Evolutionary conservation across 2,888 invertebrate genomes (phyloP), one percentile per base, ranked within the genome.

Genomic region (Epistrophella euchroma): DNA sequence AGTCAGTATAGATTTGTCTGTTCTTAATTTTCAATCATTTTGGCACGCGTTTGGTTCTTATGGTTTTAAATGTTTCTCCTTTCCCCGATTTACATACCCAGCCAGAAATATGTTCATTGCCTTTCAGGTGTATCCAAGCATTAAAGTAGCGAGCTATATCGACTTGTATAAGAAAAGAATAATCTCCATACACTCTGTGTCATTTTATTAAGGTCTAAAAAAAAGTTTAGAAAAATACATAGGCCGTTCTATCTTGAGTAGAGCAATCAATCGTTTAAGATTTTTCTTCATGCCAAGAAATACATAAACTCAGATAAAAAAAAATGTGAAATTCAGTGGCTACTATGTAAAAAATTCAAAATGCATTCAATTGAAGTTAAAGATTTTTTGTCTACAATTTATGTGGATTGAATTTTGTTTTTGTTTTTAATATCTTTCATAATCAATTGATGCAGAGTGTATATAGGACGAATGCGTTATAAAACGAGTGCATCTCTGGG

Each of bases 81-180:
- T 17, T 45, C 28, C 32, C 11, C 11, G 43, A 28, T 64, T 64
- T 28, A 17, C 9, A 60, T 4, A 28, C 28, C 1, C 32, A 32
- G 9, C 45, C 40, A 50, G 9, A 58, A 19, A 58, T 75, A 56
- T 35, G 56, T 56, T 50, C 43, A 70, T 64, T 78, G 73, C 43
- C 25, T 75, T 71, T 84, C 84, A 84, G 84, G 84, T 84, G 84
- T 58, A 84, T 75, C 79, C 22, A 74, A 66, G 79, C 70, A 66
- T 71, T 79, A 75, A 79, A 83, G 78, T 83, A 83, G 60, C 15
- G 19, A 66, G 32, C 52, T 52, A 60, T 43, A 32, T n/a, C n/a
- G n/a, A n/a, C 32, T 32, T 19, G 11, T 35, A 19, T 19, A 32
- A 17, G 64, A 66, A 19, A 66, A 66, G 19, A 32, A 32, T 19